Conservation (phyloP, 2,797 vertebrate species). For the Acanthornis magna region DNA sequence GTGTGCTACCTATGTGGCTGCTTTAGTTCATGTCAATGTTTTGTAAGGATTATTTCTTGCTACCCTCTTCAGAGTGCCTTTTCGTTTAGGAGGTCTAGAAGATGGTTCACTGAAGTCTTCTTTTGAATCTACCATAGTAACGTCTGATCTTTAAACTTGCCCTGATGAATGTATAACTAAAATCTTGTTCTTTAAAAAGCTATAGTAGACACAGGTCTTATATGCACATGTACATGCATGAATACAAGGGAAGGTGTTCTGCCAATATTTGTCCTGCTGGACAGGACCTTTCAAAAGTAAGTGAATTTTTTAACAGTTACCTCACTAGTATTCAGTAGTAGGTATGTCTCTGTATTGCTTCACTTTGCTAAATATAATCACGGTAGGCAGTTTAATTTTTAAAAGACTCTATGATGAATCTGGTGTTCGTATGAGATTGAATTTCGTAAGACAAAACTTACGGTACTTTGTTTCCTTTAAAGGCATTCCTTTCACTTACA, state of each 20-base stretch:
- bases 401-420: slow-evolving; percentile 9
- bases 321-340: slow-evolving; percentile 67
- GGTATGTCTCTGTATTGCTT: slow-evolving; percentile 41
- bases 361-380: slow-evolving; percentile 55
- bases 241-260: slow-evolving; percentile 68
- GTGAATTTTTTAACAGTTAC: slow-evolving; percentile 70
- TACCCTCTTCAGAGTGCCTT: slow-evolving; percentile 63
- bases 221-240: slow-evolving; percentile 69
- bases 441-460: slow-evolving; percentile 29
- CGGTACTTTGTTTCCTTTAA: slow-evolving; percentile 19
- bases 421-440: not conserved
- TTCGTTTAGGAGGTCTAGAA: slow-evolving; percentile 63
- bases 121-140: slow-evolving; percentile 30
- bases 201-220: slow-evolving; percentile 58
- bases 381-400: slow-evolving; percentile 50
- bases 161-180: slow-evolving; percentile 71
- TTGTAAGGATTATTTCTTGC: slow-evolving; percentile 39
- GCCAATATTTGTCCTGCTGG: slow-evolving; percentile 75
- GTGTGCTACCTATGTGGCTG: not conserved
- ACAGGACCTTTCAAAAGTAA: slow-evolving; percentile 70
- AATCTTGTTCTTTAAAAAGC: slow-evolving; percentile 61
- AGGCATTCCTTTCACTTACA: slow-evolving; percentile 40
- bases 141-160: slow-evolving; percentile 57
- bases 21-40: slow-evolving; percentile 10
- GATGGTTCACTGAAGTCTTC: slow-evolving; percentile 36